Evolutionary conservation across 1,140 invertebrate species (phyloP).

Genomic region (Latrodectus geometricus): DNA sequence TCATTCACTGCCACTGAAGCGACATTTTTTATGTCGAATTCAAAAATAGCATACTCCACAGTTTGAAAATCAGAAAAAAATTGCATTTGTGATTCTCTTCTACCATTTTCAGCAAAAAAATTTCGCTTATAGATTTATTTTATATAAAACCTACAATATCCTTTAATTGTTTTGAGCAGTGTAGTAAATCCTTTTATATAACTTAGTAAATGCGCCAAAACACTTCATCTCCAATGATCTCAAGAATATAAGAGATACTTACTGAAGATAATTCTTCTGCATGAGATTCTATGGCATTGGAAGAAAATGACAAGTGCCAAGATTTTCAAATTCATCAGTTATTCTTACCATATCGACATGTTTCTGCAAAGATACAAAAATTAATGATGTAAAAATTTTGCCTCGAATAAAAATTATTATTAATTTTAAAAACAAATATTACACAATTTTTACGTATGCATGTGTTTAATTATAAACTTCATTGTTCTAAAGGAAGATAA

Average conservation of each 20-base stretch:
- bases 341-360: not conserved
- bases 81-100: too few relatives aligned
- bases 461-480: too few relatives aligned
- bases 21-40: too few relatives aligned
- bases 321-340: not conserved
- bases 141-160: too few relatives aligned
- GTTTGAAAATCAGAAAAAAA: too few relatives aligned
- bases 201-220: not conserved
- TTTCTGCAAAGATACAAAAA: not conserved
- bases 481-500: too few relatives aligned
- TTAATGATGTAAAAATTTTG: not conserved
- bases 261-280: constrained; percentile 14
- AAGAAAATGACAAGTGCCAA: not conserved
- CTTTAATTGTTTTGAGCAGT: too few relatives aligned
- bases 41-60: too few relatives aligned
- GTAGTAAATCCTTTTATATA: too few relatives aligned
- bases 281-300: not conserved
- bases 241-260: not conserved
- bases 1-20: too few relatives aligned
- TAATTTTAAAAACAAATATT: not conserved
- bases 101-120: too few relatives aligned
- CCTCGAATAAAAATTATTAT: not conserved
- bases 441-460: not conserved
- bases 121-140: too few relatives aligned
- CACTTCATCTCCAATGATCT: not conserved